A percentile compares a stretch with the other conserved stretches of the same genome.
Conservation (phyloP, 2,797 vertebrate genomes). For the Tangara arthus region DNA sequence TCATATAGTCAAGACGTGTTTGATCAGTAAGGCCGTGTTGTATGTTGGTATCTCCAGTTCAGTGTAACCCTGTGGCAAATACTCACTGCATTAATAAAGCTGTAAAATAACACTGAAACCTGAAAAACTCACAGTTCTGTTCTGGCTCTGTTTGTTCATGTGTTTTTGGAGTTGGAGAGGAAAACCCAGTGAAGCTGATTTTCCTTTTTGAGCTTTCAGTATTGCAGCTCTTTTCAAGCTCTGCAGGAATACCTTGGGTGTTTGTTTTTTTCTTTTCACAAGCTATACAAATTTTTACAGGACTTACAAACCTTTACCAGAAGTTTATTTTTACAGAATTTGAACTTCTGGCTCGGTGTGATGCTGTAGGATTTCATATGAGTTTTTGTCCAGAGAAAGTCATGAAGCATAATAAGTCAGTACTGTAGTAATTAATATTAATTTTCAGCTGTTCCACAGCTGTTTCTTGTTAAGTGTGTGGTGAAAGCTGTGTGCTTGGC, state of each 20-base stretch:
- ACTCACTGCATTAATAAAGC: neutral
- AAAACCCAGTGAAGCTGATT: neutral
- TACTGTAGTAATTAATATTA: neutral
- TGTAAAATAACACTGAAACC: neutral
- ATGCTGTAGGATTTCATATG: neutral
- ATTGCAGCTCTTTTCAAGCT: neutral
- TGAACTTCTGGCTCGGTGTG: neutral
- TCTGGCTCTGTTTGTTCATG: neutral
- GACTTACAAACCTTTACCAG: neutral
- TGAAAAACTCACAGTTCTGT: neutral
- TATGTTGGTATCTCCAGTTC: neutral
- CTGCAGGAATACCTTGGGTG: neutral
- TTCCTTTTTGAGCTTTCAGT: neutral
- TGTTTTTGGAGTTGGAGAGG: neutral
- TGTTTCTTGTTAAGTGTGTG: slow-evolving; percentile 17
- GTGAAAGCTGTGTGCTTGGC: neutral
- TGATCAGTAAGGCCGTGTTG: neutral
- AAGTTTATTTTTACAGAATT: neutral
- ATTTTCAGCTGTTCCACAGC: neutral
- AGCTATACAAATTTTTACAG: neutral
- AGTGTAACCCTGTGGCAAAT: neutral
- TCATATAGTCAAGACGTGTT: neutral
- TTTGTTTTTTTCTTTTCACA: neutral
- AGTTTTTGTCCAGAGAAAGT: neutral
- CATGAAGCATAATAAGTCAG: neutral